Evolutionary conservation across 2,888 invertebrate species (phyloP).

Genomic region (Pomacea canaliculata): DNA sequence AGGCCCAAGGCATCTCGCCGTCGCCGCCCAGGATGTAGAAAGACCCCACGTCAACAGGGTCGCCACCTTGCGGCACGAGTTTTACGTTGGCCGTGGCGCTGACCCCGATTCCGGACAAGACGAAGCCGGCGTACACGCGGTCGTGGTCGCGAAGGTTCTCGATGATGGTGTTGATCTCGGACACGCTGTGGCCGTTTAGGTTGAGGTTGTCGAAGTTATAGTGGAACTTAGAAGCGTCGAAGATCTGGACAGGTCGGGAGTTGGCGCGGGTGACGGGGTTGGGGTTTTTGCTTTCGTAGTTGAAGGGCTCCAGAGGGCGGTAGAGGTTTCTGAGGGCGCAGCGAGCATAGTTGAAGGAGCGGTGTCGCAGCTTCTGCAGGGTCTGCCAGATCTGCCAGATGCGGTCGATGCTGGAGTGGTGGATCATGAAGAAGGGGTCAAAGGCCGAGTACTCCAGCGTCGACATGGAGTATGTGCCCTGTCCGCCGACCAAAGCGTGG

Average conservation of each 20-base stretch:
- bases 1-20: slow-evolving; percentile 41
- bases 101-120: slow-evolving; percentile 29
- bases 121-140: slow-evolving; percentile 36
- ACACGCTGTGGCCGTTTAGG: slow-evolving; percentile 35
- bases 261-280: slow-evolving; percentile 27
- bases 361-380: slow-evolving; percentile 32
- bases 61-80: slow-evolving; percentile 19
- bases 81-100: slow-evolving; percentile 33
- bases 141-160: slow-evolving; percentile 20
- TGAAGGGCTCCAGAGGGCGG: slow-evolving; percentile 31
- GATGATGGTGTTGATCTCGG: slow-evolving; percentile 31
- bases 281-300: slow-evolving; percentile 21
- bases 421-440: slow-evolving; percentile 41
- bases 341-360: slow-evolving; percentile 31
- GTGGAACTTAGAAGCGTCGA: slow-evolving; percentile 29
- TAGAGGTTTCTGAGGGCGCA: slow-evolving; percentile 26
- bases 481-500: slow-evolving; percentile 37
- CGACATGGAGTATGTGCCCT: slow-evolving; percentile 33
- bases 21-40: slow-evolving; percentile 38
- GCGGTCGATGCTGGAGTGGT: slow-evolving; percentile 39
- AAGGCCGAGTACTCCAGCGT: slow-evolving; percentile 39
- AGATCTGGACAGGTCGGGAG: slow-evolving; percentile 27
- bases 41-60: slow-evolving; percentile 32
- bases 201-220: slow-evolving; percentile 38
- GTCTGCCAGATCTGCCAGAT: slow-evolving; percentile 42